Conservation (phyloP, 92 coral and sea anemone species). For the Phenganax subtilis region DNA sequence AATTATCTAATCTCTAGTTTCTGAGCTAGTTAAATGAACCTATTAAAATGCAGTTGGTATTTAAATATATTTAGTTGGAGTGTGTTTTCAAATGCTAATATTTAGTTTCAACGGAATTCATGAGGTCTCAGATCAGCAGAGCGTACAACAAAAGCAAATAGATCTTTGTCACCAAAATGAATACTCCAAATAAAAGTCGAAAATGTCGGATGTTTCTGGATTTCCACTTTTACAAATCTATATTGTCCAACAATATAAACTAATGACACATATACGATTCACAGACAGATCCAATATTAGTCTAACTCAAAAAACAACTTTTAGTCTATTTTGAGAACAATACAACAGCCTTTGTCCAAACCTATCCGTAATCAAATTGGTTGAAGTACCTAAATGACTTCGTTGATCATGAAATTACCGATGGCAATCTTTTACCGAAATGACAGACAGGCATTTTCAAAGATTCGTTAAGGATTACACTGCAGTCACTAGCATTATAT, state of each 20-base stretch:
- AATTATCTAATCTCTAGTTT: background rate
- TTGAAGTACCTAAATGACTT: background rate
- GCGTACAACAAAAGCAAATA: background rate
- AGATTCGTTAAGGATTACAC: too few relatives aligned
- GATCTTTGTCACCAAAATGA: background rate
- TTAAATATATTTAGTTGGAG: background rate
- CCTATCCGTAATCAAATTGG: background rate
- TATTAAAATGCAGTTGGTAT: background rate
- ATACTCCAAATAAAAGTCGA: background rate
- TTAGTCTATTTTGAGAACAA: conserved; percentile 14
- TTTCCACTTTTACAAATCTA: background rate
- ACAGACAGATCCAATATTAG: conserved; percentile 15
- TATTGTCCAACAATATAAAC: background rate
- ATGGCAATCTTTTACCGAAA: too few relatives aligned
- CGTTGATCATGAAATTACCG: background rate
- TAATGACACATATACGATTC: background rate
- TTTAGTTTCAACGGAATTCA: conserved; percentile 7
- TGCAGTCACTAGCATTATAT: too few relatives aligned
- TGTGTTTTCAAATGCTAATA: background rate
- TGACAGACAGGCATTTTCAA: too few relatives aligned
- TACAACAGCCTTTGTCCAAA: background rate
- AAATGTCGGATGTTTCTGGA: background rate
- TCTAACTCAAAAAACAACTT: background rate
- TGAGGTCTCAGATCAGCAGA: background rate
- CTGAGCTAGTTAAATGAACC: background rate